Base-by-base conservation (phyloP, 2,888 invertebrate genomes). In the Hedya salicella region DNA sequence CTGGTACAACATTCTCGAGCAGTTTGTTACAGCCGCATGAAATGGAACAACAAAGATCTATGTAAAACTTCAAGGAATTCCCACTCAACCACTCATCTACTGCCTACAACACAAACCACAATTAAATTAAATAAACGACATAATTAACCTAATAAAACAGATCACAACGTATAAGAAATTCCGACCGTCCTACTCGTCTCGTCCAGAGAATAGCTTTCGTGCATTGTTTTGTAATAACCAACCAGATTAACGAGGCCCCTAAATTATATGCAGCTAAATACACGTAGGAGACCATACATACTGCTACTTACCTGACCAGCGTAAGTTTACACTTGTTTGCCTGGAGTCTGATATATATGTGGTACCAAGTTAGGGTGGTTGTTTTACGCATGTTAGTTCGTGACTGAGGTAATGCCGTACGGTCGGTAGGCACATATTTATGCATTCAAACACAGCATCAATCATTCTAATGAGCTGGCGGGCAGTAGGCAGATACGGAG, bases 401-500 rank as follows among this genome's bases (percentile, higher is more conserved):
- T 87, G 88, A 87, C 86, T 73, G 70, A 70, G 72, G 78, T 78
- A 76, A 80, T 78, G 76, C 73, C 72, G 75, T 74, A 78, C 78
- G 75, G 74, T 83, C 77, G 77, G 82, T 78, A 82, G 84, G 81
- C 84, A 79, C 81, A 85, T 86, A 88, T 86, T 88, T 87, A 87
- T 87, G 81, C 85, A 85, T 85, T 83, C 88, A 87, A 88, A 87
- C 85, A 85, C 78, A 77, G 82, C 87, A 91, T 92, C 91, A 88
- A 91, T 92, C 91, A 92, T 91, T 86, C 86, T 90, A 91, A 91
- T 91, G 88, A 91, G 88, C 82, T 75, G 67, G 69, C 66, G 74
- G 78, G 76, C 80, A 77, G 83, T 82, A 82, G 78, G 78, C 76
- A 70, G 77, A 71, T 71, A 72, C 68, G 60, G 73, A 73, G 73